phyloP scores from a whole-genome alignment of 2,888 invertebrate genomes.

The Caenorhabditis drosophilae region DNA sequence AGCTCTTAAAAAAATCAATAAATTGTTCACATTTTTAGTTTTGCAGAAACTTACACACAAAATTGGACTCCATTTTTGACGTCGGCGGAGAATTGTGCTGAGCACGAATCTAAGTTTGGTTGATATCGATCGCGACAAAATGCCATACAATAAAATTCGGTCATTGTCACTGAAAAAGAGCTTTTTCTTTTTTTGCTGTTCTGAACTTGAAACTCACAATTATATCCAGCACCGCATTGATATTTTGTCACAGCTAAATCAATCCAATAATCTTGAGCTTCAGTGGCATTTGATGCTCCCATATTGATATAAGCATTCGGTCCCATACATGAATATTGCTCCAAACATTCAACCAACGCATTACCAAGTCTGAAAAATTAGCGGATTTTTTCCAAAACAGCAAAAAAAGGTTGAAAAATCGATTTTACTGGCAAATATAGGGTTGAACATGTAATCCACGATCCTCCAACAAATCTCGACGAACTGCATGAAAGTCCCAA shows the following conservation, averaged over 20 bases:
- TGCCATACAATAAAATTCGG: constrained; percentile 48
- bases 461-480: constrained; percentile 31
- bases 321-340: constrained; percentile 34
- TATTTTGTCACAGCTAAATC: constrained; percentile 46
- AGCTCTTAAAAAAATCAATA: constrained; percentile 36
- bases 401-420: not conserved
- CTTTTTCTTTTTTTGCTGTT: not conserved
- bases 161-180: constrained; percentile 38
- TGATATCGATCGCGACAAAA: constrained; percentile 37
- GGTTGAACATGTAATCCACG: constrained; percentile 42
- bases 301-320: constrained; percentile 33
- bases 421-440: constrained; percentile 41
- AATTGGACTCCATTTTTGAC: constrained; percentile 29
- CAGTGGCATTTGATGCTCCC: constrained; percentile 40
- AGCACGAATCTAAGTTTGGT: constrained; percentile 36
- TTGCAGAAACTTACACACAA: constrained; percentile 25
- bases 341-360: constrained; percentile 27
- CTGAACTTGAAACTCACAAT: constrained; percentile 17
- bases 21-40: not conserved
- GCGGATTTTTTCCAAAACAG: no score
- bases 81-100: constrained; percentile 18
- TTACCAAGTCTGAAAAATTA: constrained; percentile 37
- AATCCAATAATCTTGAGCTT: constrained; percentile 46
- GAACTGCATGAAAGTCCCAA: constrained; percentile 36
- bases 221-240: constrained; percentile 45